Evolutionary conservation across 2,888 invertebrate species (phyloP).

Genomic region (Creontiades dilutus): DNA sequence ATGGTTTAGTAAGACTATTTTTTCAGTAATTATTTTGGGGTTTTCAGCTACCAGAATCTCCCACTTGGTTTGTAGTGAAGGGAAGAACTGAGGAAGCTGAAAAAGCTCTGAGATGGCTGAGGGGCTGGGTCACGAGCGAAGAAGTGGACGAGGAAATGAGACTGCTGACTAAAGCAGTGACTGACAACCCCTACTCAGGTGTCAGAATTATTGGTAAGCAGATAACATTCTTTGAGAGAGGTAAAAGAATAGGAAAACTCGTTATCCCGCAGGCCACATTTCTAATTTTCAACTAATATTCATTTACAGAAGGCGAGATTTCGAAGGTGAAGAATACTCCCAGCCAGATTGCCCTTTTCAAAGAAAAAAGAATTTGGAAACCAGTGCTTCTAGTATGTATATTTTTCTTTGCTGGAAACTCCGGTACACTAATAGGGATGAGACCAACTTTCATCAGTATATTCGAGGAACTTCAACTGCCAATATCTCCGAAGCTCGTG

Average conservation of each 20-base stretch:
- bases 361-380: conserved; percentile 55
- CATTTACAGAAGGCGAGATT: conserved; percentile 57
- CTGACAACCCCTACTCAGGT: conserved; percentile 61
- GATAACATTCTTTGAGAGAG: too few species aligned
- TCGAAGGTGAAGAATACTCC: conserved; percentile 55
- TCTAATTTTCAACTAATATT: not conserved
- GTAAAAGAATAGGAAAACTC: too few species aligned
- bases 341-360: conserved; percentile 49
- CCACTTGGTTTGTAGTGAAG: conserved; percentile 67
- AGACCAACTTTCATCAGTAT: conserved; percentile 54
- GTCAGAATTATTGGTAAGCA: conserved; percentile 54
- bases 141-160: conserved; percentile 65
- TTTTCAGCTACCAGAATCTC: conserved; percentile 66
- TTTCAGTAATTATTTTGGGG: too few species aligned
- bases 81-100: conserved; percentile 54
- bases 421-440: conserved; percentile 61
- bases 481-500: conserved; percentile 51
- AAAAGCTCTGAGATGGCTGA: conserved; percentile 60
- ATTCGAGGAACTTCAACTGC: conserved; percentile 53
- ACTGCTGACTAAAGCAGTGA: conserved; percentile 38
- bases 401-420: conserved; percentile 65
- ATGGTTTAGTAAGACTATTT: too few species aligned
- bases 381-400: conserved; percentile 58
- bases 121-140: conserved; percentile 61
- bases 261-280: too few species aligned